These are phyloP conservation scores for Malaclemys terrapin DNA, from an alignment of 2,113 vertebrate species.

Conservation along the genomic window DNA sequence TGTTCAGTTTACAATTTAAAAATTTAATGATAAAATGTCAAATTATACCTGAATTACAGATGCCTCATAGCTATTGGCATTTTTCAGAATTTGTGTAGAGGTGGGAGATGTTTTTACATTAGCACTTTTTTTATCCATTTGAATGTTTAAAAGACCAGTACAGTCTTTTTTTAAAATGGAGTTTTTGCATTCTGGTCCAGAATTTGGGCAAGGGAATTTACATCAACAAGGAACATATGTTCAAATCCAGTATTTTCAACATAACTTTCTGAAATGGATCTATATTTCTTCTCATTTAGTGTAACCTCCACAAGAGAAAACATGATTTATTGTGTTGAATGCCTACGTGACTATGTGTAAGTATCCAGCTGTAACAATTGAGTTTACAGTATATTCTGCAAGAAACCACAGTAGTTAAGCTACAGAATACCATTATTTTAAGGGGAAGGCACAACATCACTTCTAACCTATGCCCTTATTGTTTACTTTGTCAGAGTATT, in stretches of 20 bases:
- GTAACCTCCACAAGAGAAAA: slow-evolving; percentile 91
- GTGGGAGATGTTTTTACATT: background rate
- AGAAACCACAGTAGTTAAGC: background rate
- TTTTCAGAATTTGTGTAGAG: background rate
- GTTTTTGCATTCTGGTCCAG: background rate
- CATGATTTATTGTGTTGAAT: slow-evolving; percentile 91
- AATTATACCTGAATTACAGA: background rate
- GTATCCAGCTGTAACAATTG: slow-evolving; percentile 46
- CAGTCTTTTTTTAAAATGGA: background rate
- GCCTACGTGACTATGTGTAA: slow-evolving; percentile 92
- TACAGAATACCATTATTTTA: background rate
- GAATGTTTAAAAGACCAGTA: background rate
- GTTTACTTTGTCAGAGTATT: background rate
- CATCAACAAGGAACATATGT: accelerated
- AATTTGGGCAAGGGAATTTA: background rate
- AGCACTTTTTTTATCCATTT: background rate
- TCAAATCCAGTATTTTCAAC: background rate
- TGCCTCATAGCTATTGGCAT: background rate
- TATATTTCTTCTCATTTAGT: slow-evolving; percentile 75
- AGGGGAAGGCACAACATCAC: background rate
- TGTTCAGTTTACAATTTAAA: background rate
- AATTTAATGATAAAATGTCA: background rate
- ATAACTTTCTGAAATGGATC: background rate
- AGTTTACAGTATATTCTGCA: background rate
- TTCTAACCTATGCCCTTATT: background rate